Base-by-base conservation (phyloP, 2,888 invertebrate genomes). In the Andrena haemorrhoa region DNA sequence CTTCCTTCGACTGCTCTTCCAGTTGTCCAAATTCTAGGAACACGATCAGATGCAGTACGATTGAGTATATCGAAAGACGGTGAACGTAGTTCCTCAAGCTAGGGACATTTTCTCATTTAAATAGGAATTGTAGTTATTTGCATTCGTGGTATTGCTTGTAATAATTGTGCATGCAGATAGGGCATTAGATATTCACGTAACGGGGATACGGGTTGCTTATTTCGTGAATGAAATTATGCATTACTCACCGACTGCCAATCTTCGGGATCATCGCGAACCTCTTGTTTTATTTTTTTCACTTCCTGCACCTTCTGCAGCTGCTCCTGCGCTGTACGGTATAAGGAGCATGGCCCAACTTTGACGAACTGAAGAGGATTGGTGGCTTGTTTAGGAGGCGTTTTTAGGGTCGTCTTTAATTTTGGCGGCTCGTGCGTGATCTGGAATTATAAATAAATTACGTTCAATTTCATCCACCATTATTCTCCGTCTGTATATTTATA, bases 1-100 rank as follows among this genome's bases (percentile, higher is more conserved):
- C 96, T 98, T 98, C 96, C 98, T 96, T 91, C 98, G 95, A 87
- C 97, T 97, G 88, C 97, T 97, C 95, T 98, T 98, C 98, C 98
- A 98, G 94, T 97, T 98, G 94, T 98, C 98, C 95, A 98, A 95
- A 95, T 98, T 98, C 98, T 98, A 94, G 2, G 69, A 58, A 73
- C 12, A 35, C 4, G 20, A 41, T 70, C 2, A 8, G 1, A 3
- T 20, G 1, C 12, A 29, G 69, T 56, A 23, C 12, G 4, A 61
- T 35, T 16, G 4, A 16, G 20, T 29, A 10, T 58, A 58, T 33
- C 41, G 10, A 76, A 26, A 51, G 12, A 12, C 10, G 10, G 16
- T 23, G 41, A 61, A 65, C 7, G 16, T 35, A 58, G 26, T 29
- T 41, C 41, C 41, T 4, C 41, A 41, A 41, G 41, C 41, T 41